Evolutionary conservation across 2,797 vertebrate genomes (phyloP), one percentile per base, ranked within the genome.

Genomic region (Serranus cabrilla): DNA sequence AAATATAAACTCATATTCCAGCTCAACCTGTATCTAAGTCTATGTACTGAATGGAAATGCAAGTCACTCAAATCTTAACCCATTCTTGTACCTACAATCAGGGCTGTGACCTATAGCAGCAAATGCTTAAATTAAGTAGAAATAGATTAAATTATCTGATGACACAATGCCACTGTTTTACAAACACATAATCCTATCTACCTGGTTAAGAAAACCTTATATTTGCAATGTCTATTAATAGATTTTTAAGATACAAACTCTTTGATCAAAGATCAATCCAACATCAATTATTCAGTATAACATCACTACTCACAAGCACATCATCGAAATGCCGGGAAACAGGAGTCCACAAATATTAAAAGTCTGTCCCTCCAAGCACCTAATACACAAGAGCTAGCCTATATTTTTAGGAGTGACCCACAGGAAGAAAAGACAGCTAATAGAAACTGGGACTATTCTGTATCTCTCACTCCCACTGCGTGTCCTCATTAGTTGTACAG

Each of bases 381-480:
- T 78, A 71, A 83, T 69, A 81, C 73, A 80, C 74, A 71, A 82
- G 80, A 76, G 82, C 79, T 42, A 69, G 65, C 57, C 47, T 83
- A 75, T 89, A 93, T 92, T 92, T 89, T 91, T 92, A 91, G 87
- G 75, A 88, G 74, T 89, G 86, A 92, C 91, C 91, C 90, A 89
- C 74, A 88, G 82, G 88, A 90, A 78, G 76, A 86, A 72, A 76
- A 83, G 89, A 83, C 80, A 71, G 83, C 75, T 81, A 89, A 87
- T 79, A 82, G 88, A 93, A 94, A 92, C 87, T 90, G 84, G 93
- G 92, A 88, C 92, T 92, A 87, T 89, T 92, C 86, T 90, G 80
- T 67, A 86, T 87, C 83, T 66, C 73, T 81, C 84, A 86, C 83
- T 89, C 88, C 83, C 84, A 90, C 89, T 78, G 85, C 76, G 72